Evolutionary conservation across 2,113 vertebrate genomes (phyloP), one percentile per base, ranked within the genome.

Genomic region (Myiagra hebetior): DNA sequence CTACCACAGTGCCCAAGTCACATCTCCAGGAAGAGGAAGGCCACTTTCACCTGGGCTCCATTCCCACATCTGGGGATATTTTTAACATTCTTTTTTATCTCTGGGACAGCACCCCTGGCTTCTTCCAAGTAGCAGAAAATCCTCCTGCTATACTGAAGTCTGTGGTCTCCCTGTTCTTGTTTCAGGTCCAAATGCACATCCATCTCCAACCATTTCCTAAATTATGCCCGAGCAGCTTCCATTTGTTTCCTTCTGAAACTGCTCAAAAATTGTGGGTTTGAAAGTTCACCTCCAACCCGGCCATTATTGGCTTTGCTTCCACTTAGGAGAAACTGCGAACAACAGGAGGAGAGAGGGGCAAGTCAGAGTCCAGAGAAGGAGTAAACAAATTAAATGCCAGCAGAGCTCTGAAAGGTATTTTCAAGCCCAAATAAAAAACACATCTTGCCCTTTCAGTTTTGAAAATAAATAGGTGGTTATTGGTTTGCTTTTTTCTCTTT

Each of bases 311-410:
- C 83, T 96, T 96, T 96, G 64, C 65, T 64, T 94, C 52, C 80
- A 64, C 52, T 79, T 75, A 76, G 56, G 9, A 75, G 64, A 52
- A 81, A 89, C 64, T 68, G 76, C 67, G 92, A 75, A 74, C 85
- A 94, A 84, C 68, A 84, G n/a, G 37, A 86, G n/a, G 60, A 78
- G 52, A 64, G 35, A 76, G 64, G 76, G 63, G 53, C 12, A 56
- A 82, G 56, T 1, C 3, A 75, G 44, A 89, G 60, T 53, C 91
- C 53, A 62, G 44, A 84, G 68, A 84, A 86, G 65, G 68, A 93
- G 60, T 49, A 89, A 94, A 95, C 87, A 95, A 93, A 91, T 94
- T 75, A 93, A 94, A 93, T 85, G 53, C 83, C 83, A 92, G 60
- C 56, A 87, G 88, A 96, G 68, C 26, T 86, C 73, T 68, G 82